These are phyloP conservation scores for Pangasius djambal DNA, from an alignment of 2,797 vertebrate species.

Conservation along the genomic window DNA sequence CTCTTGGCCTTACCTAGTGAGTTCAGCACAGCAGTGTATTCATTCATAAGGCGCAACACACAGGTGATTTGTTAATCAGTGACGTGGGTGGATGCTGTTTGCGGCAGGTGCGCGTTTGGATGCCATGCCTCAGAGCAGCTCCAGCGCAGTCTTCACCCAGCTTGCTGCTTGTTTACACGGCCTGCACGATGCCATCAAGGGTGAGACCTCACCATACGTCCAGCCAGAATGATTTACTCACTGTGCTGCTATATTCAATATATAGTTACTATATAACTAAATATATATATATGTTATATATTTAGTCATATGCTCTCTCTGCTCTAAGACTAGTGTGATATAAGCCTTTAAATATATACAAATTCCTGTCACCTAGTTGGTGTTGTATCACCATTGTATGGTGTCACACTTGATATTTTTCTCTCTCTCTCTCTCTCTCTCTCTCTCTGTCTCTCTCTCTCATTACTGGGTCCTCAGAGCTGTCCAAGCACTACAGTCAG, in stretches of 20 bases:
- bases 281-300: too few species aligned
- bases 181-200: slow-evolving; percentile 88
- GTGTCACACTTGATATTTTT: neutral
- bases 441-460: neutral
- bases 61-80: neutral
- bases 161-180: slow-evolving; percentile 86
- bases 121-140: slow-evolving; percentile 86
- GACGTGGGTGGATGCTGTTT: neutral
- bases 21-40: slow-evolving; percentile 61
- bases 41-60: neutral
- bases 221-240: neutral
- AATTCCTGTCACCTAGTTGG: neutral
- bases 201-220: slow-evolving; percentile 66
- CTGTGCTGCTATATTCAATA: neutral
- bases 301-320: neutral
- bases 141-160: slow-evolving; percentile 86
- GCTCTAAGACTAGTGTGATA: too few species aligned
- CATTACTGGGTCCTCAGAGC: slow-evolving; percentile 73
- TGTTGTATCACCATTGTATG: neutral
- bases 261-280: too few species aligned
- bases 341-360: too few species aligned
- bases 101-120: slow-evolving; percentile 85
- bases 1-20: slow-evolving; percentile 92
- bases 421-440: neutral
- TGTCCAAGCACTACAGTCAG: slow-evolving; percentile 94